Percentiles rank a stretch among this genome's conserved stretches.
Conservation (phyloP, 2,797 vertebrate genomes). For the Taenioides sp. region DNA sequence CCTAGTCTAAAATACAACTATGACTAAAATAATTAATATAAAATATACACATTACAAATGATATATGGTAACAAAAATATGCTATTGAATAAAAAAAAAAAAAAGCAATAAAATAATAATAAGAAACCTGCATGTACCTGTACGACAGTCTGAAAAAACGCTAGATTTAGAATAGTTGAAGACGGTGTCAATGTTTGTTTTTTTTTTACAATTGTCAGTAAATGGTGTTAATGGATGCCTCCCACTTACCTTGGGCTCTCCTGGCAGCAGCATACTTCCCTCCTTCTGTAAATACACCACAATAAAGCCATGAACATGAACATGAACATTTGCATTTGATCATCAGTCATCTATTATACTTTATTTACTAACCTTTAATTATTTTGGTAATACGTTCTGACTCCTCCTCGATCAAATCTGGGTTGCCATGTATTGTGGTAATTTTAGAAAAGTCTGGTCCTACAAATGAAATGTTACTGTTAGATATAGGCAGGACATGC, state of each 20-base stretch:
- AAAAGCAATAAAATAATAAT: no score
- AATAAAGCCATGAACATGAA: background rate
- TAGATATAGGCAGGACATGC: background rate
- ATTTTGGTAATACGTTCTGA: slow-evolving; percentile 75
- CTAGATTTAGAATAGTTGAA: background rate
- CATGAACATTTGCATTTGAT: background rate
- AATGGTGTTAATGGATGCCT: slow-evolving; percentile 8
- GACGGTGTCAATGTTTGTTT: slow-evolving; percentile 17
- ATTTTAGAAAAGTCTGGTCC: slow-evolving; percentile 77
- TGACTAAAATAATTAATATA: background rate
- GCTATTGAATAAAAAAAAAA: background rate
- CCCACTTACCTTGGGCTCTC: slow-evolving; percentile 53
- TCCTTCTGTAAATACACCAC: slow-evolving; percentile 44
- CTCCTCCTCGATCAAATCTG: slow-evolving; percentile 66
- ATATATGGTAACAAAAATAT: background rate
- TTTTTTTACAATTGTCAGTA: background rate
- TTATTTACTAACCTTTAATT: slow-evolving; percentile 69
- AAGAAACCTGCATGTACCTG: background rate
- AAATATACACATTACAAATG: background rate
- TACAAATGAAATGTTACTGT: slow-evolving; percentile 35
- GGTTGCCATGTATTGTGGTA: slow-evolving; percentile 66
- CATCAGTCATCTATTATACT: background rate
- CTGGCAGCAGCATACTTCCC: slow-evolving; percentile 46
- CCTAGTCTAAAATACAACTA: no score
- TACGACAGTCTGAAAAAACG: background rate